These are phyloP conservation scores for Garra rufa DNA, from an alignment of 2,113 vertebrate species.

Conservation along the genomic window DNA sequence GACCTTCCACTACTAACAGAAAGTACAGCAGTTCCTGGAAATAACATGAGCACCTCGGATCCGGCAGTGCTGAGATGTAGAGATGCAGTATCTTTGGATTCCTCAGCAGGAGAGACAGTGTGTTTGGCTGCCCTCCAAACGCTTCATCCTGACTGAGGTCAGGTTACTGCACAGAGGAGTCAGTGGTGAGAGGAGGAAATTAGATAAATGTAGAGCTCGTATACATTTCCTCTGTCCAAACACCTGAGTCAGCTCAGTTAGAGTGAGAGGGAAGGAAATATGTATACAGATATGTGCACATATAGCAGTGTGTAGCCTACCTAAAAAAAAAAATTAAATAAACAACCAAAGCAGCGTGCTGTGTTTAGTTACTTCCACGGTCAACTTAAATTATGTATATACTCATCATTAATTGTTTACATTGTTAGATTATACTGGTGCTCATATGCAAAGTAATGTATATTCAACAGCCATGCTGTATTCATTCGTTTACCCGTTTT, in stretches of 20 bases:
- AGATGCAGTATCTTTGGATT: conserved; percentile 40
- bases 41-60: not conserved
- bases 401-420: not conserved
- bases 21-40: conserved; percentile 23
- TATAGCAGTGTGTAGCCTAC: not conserved
- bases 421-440: not conserved
- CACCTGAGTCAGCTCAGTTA: conserved; percentile 46
- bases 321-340: not conserved
- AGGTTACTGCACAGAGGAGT: conserved; percentile 47
- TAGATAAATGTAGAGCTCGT: conserved; percentile 50
- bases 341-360: not conserved
- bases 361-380: not conserved
- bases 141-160: conserved; percentile 46
- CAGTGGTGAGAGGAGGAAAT: conserved; percentile 35
- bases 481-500: not conserved
- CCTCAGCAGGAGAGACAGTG: conserved; percentile 29
- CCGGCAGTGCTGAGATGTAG: conserved; percentile 9
- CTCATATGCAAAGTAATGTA: not conserved
- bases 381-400: not conserved
- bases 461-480: not conserved
- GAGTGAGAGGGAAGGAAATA: not conserved
- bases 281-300: not conserved
- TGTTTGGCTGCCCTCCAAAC: conserved; percentile 53
- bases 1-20: not conserved
- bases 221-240: conserved; percentile 37